Base-by-base conservation (phyloP, 1,140 invertebrate genomes). In the Eueides isabella region DNA sequence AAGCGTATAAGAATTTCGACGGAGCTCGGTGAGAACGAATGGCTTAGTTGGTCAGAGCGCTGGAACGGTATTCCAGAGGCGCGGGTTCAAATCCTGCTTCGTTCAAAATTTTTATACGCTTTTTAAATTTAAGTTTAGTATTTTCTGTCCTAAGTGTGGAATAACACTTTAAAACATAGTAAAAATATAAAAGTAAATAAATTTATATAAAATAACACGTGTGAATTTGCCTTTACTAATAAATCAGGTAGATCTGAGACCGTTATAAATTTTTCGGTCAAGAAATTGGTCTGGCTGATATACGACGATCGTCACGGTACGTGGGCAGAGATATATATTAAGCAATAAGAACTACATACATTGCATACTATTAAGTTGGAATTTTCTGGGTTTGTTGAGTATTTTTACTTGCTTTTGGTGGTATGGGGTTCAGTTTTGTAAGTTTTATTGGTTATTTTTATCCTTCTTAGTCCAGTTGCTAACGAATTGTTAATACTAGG, bases 261-360 rank as follows among this genome's bases (percentile, higher is more conserved):
- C 78, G 80, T 74, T 78, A 82, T 78, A 80, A 80, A 80, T 82
- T 80, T 81, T 82, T 80, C 76, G 80, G 78, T 78, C 78, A 82
- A 80, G 78, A 78, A 80, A 82, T 82, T 82, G 75, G 75, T 78
- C 72, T 68, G 66, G 38, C 68, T 80, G 76, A 82, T 80, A 75
- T 80, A 80, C 71, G 73, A 66, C 16, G 23, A 61, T 81, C 77
- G 73, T 81, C 77, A 81, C 41, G 61, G 74, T 74, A 79, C 65
- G 73, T 67, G 44, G 38, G 71, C 11, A 28, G 44, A 64, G 67
- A 79, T 81, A 79, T 81, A 81, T 79, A 71, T 75, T 38, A 63
- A 70, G 72, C 74, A 81, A 81, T 81, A 81, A 77, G 71, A 55
- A 26, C 48, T 55, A 26, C 19, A 19, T n/a, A 9, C 48, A 55